Evolutionary conservation across 2,888 invertebrate species (phyloP), one percentile per base, ranked within the genome.

Genomic region (Diloba caeruleocephala): DNA sequence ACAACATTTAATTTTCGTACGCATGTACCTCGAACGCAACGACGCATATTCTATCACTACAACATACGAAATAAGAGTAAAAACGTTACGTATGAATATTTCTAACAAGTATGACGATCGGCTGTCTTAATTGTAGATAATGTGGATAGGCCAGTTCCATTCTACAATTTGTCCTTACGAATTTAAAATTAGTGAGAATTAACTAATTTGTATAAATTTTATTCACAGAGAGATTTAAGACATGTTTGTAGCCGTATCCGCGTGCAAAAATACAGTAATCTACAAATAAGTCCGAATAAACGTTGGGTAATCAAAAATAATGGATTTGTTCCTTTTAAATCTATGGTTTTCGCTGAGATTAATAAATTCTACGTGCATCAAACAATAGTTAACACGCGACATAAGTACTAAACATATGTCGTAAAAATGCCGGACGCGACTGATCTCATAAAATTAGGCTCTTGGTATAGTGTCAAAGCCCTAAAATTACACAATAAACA

Each of bases 81-180:
- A 70, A 84, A 78, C 56, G 65, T 88, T 90, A 89, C 86, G 86
- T 89, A 90, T 86, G 82, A 86, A 81, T 81, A 72, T 87, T 88
- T 82, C 85, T 80, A 79, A 71, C 83, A 81, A 73, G 59, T 75
- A 78, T 65, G 71, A 62, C 68, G 66, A 52, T 56, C 51, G 71
- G 69, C 66, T 70, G 74, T 66, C 67, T 52, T 41, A 33, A 44
- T 43, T 49, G 58, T 62, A 54, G 36, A 52, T 32, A 32, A 44
- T 21, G 14, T 65, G 68, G 68, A 69, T 76, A 81, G 82, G 82
- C 76, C 81, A 66, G 65, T 57, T 50, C 55, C 60, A 55, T 42
- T 42, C 56, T 63, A 61, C 42, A 63, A 65, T 60, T 49, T 33
- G 51, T 44, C 46, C 15, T 49, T 60, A 60, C 25, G 17, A 54